phyloP scores from a whole-genome alignment of 2,888 invertebrate species.

The Patella pellucida region DNA sequence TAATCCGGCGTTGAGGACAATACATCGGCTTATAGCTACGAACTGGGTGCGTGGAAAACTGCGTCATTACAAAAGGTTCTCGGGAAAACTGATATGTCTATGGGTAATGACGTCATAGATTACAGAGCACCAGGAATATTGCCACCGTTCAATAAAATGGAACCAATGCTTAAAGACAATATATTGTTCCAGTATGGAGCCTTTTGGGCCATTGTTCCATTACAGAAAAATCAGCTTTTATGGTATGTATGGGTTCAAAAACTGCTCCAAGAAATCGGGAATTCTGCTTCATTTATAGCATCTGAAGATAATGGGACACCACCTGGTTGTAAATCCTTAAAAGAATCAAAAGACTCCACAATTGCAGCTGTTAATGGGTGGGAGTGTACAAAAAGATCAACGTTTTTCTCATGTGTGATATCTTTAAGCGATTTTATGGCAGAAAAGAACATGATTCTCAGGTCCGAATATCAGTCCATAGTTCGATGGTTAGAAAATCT shows the following conservation, averaged over 20 bases:
- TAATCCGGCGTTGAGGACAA: no score
- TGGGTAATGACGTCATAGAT: neutral
- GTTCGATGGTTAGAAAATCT: constrained; percentile 8
- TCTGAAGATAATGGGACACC: neutral
- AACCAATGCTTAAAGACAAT: neutral
- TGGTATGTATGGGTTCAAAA: constrained; percentile 12
- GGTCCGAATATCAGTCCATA: neutral
- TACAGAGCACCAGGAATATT: neutral
- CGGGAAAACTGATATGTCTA: neutral
- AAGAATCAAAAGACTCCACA: neutral
- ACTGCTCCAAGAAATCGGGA: neutral
- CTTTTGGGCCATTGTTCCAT: neutral
- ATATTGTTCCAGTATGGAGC: neutral
- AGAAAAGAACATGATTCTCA: neutral
- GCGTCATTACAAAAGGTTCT: neutral
- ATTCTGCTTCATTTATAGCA: neutral
- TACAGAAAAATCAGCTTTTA: neutral
- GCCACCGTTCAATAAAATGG: neutral
- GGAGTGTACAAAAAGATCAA: neutral
- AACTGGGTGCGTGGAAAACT: neutral
- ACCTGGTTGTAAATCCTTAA: neutral
- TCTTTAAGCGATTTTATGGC: constrained; percentile 1
- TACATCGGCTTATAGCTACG: neutral
- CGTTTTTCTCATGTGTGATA: constrained; percentile 13
- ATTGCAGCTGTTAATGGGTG: neutral